Base-by-base conservation (phyloP, 1,140 invertebrate genomes). In the Drosophila parabipectinata region DNA sequence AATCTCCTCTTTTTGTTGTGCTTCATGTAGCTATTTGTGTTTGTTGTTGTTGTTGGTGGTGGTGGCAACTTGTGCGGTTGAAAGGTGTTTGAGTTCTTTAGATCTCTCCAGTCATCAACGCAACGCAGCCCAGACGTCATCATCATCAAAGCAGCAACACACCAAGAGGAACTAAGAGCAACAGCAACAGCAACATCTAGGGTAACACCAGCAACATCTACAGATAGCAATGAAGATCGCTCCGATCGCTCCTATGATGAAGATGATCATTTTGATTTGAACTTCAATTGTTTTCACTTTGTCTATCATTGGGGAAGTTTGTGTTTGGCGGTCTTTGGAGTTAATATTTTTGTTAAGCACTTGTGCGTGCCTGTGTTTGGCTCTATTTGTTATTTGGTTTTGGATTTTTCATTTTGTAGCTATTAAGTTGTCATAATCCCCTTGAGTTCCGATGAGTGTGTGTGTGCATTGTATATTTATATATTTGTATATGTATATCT, bases 71-170 rank as follows among this genome's bases (percentile, higher is more conserved):
- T 76, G 73, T 76, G 73, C 54, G 62, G 73, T 57, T 87, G 82
- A 87, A 87, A 87, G 78, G 82, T 87, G 82, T 87, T 87, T 87
- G 82, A 87, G 82, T 88, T 87, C 82, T 87, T 87, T 87, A 88
- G 82, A 87, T 87, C 82, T 87, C 82, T 87, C 74, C 74, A 87
- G 82, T 87, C 82, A 87, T 87, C 82, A 75, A 72, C 77, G 73
- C 66, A 69, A 69, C 64, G 73, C 73, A 64, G 34, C 54, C 32
- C 28, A 72, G 69, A 74, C 72, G 72, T 73, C 72, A 74, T 75
- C 72, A 74, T 74, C 71, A 73, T 73, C 71, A 72, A 67, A 69
- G 71, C 71, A 74, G 61, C 60, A 54, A 12, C 6, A 44, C 44
- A 47, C 15, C 44, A 52, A 32, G 28, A 18, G 18, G 44, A 8